Evolutionary conservation across 2,797 vertebrate genomes (phyloP).

Genomic region (Schizopygopsis malacanthus): DNA sequence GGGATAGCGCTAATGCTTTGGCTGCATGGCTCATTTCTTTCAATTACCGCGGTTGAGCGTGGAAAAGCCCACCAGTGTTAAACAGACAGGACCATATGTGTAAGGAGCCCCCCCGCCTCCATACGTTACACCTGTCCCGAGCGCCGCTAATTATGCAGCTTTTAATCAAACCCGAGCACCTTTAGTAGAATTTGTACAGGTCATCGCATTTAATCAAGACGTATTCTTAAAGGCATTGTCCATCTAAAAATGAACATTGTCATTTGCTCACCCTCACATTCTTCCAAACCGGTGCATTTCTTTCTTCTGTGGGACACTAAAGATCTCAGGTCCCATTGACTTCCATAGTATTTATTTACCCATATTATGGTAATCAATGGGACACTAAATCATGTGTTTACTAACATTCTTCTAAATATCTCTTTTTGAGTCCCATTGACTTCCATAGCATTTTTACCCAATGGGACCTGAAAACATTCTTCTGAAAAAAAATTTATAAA

Average conservation of each 20-base stretch:
- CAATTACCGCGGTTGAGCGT: constrained; percentile 79
- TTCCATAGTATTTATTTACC: not conserved
- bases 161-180: not conserved
- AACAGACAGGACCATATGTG: constrained; percentile 78
- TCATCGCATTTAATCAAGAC: not conserved
- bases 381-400: no score
- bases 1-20: constrained; percentile 79
- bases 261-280: not conserved
- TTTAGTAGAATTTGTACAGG: not conserved
- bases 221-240: not conserved
- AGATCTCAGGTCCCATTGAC: no score
- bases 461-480: not conserved
- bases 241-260: not conserved
- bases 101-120: constrained; percentile 64
- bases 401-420: not conserved
- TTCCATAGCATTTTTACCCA: not conserved
- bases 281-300: not conserved
- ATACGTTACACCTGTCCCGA: not conserved
- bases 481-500: no score
- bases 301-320: not conserved
- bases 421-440: not conserved
- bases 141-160: not conserved
- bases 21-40: constrained; percentile 85
- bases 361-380: not conserved
- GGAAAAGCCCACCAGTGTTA: constrained; percentile 74